Base-by-base conservation (phyloP, 2,888 invertebrate genomes). In the Mesorhabditis spiculigera region DNA sequence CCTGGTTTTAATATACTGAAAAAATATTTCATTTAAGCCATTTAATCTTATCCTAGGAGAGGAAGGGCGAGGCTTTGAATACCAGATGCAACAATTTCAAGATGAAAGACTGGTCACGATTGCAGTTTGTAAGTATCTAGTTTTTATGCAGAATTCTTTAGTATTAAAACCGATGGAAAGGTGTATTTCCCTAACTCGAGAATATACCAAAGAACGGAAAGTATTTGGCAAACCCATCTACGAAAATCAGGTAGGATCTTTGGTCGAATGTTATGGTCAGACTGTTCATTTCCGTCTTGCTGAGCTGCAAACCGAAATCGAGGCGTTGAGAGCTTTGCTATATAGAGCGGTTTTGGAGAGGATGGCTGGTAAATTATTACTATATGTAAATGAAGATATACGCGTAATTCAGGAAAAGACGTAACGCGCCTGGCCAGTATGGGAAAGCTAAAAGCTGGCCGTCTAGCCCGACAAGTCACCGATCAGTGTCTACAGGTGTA, bases 11-110 rank as follows among this genome's bases (percentile, higher is more conserved):
- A 50, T 50, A 13, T 50, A n/a, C 58, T 50, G 58, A 28, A 28
- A 28, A 28, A 28, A 28, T 28, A 28, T 28, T 28, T 28, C 28
- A 28, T 28, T 28, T 28, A 3, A 28, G 28, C 28, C 28, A 28
- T 28, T 28, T 28, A 28, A 13, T 13, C 8, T 50, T 10, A 50
- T 13, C n/a, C n/a, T n/a, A 50, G 58, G 58, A 10, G 88, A 89
- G 10, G 80, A 86, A 72, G 89, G 89, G 2, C 81, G 84, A 78
- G 89, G 89, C 4, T 89, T 84, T 80, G 86, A 86, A 0, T 90
- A 89, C 75, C 89, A 89, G 85, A 90, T 90, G 89, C 71, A 87
- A 58, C 88, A 89, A 85, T 89, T 90, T 77, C 89, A 89, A 82
- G 88, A 89, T 75, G 90, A 90, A 77, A 82, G 90, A 45, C 75